A percentile compares a stretch with the other conserved stretches of the same genome.
Evolutionary conservation across 2,113 vertebrate genomes (phyloP).

Genomic region (Pseudopipra pipra): DNA sequence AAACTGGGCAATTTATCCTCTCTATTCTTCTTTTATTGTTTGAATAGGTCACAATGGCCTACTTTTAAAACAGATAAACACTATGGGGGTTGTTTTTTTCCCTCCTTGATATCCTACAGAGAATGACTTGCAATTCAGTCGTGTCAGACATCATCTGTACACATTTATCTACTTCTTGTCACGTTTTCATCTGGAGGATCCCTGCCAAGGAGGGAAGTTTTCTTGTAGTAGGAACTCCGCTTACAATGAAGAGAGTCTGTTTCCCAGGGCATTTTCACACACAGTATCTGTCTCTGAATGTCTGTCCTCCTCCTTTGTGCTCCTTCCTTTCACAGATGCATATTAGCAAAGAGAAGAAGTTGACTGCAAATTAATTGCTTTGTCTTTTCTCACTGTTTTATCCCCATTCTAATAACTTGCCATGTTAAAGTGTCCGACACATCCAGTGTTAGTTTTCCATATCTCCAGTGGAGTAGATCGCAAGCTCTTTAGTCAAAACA

Average conservation of each 20-base stretch:
- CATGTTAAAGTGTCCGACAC: accelerated
- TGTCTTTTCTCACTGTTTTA: conserved; percentile 5
- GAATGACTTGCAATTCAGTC: not conserved
- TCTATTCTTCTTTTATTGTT: not conserved
- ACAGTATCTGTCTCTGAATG: not conserved
- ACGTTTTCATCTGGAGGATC: not conserved
- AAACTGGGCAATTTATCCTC: not conserved
- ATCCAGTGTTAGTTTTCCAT: accelerated
- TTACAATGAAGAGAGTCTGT: not conserved
- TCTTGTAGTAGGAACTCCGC: not conserved
- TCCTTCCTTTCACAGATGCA: not conserved
- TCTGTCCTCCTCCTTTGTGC: not conserved
- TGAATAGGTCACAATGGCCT: not conserved
- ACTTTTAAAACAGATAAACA: not conserved
- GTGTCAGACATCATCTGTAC: not conserved
- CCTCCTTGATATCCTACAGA: not conserved
- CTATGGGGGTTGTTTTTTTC: no score
- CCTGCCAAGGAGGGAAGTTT: not conserved
- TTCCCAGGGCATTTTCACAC: not conserved
- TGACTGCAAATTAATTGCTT: conserved; percentile 23
- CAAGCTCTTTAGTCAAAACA: not conserved
- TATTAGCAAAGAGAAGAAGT: not conserved
- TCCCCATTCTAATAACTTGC: not conserved
- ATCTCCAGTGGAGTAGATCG: not conserved
- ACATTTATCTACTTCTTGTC: not conserved